Evolutionary conservation across 2,888 invertebrate genomes (phyloP), one percentile per base, ranked within the genome.

Genomic region (Ophioninae sp.): DNA sequence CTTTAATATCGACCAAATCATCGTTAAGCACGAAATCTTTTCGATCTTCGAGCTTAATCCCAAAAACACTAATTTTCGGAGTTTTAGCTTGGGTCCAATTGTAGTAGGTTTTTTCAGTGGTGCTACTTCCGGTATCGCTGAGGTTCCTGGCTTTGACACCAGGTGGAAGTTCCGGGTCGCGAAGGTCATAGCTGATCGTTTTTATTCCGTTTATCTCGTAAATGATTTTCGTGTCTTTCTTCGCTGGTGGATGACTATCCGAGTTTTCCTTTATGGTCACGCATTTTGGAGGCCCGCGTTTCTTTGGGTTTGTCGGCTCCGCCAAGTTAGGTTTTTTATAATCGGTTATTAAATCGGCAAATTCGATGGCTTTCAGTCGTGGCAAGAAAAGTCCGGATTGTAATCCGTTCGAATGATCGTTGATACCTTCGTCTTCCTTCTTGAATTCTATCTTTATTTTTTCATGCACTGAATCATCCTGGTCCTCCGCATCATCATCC

Each of bases 151-250:
- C 59, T 65, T 77, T 86, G 0, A 85, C 81, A 20, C 79, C 79
- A 7, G 78, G 51, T 5, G 81, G 83, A 61, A 83, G 74, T 65
- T 83, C 71, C n/a, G 80, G 83, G 20, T 51, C 22, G 1, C 69
- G n/a, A 56, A 61, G 41, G 72, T 90, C 85, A 73, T 89, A 90
- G 82, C 84, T 91, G 22, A 89, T 68, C 8, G 91, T 90, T 41
- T 74, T 88, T 0, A 85, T 78, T 6, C 89, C 89, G 51, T 89
- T 86, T 79, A 89, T 83, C 7, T 89, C 86, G 61, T 84, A 85
- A 20, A 89, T 56, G 9, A 88, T 88, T 74, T 69, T 81, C 8
- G 22, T 73, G 1, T 64, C 51, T 59, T 64, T 77, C 8, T 63
- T 83, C 30, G 69, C 44, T 10, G 41, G 20, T 10, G 37, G 22